These are phyloP conservation scores for Pseudolaguvia tuberculata DNA, from an alignment of 2,113 vertebrate species.

Conservation along the genomic window DNA sequence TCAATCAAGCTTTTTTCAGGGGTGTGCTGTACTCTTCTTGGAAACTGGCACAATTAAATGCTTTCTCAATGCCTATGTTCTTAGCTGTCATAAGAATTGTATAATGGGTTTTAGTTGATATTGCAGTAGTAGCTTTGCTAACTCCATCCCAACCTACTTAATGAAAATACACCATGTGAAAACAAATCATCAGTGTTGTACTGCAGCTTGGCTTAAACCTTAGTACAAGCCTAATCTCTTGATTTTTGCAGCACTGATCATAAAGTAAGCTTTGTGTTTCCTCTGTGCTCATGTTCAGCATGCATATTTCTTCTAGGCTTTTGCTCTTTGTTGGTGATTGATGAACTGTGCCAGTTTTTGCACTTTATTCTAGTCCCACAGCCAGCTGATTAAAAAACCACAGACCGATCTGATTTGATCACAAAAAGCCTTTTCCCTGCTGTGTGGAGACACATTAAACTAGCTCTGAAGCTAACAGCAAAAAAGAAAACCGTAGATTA, in stretches of 20 bases:
- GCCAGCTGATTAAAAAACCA: slow-evolving; percentile 22
- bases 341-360: slow-evolving; percentile 5
- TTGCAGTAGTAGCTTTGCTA: not conserved
- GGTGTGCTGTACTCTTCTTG: not conserved
- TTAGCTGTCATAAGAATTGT: not conserved
- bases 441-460: not conserved
- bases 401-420: slow-evolving; percentile 10
- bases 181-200: not conserved
- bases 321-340: slow-evolving; percentile 16
- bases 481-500: not conserved
- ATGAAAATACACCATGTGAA: not conserved
- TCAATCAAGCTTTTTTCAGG: not conserved
- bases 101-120: not conserved
- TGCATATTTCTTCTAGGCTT: not conserved
- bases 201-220: not conserved
- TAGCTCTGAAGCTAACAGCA: not conserved
- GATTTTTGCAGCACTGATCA: not conserved
- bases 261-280: not conserved
- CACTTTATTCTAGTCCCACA: slow-evolving; percentile 17
- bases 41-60: not conserved
- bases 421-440: not conserved
- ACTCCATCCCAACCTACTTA: not conserved
- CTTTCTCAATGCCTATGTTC: not conserved
- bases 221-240: not conserved
- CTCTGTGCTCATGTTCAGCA: not conserved